A percentile compares a stretch with the other conserved stretches of the same genome.
Evolutionary conservation across 2,888 invertebrate species (phyloP).

Genomic region (Amphipoea lucens): DNA sequence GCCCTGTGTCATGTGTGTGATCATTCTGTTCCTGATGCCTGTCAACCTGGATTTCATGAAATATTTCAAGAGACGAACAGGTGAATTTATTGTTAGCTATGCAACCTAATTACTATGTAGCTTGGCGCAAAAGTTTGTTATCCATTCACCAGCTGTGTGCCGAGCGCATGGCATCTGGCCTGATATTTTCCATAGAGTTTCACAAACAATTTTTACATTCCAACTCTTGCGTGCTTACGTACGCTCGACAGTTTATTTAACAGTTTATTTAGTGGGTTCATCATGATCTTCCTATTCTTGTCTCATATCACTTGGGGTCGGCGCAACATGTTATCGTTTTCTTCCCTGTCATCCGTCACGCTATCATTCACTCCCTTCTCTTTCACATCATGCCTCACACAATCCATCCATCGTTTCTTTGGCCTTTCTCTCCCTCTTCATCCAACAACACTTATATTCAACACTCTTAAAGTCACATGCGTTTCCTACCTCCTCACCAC

Average conservation of each 20-base stretch:
- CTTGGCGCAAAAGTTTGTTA: neutral
- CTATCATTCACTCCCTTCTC: too few relatives aligned
- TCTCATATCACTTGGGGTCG: too few relatives aligned
- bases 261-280: neutral
- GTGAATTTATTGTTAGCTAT: conserved; percentile 60
- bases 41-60: conserved; percentile 72
- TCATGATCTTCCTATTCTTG: neutral
- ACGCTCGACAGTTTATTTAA: neutral
- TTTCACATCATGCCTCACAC: too few relatives aligned
- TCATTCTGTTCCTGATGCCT: conserved; percentile 78
- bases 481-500: too few relatives aligned
- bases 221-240: too few relatives aligned
- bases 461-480: too few relatives aligned
- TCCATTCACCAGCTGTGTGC: neutral
- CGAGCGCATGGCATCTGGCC: too few relatives aligned
- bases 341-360: too few relatives aligned
- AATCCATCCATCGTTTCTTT: too few relatives aligned
- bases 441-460: too few relatives aligned
- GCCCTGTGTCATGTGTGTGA: conserved; percentile 73
- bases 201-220: neutral
- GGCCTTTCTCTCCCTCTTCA: too few relatives aligned
- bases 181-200: neutral
- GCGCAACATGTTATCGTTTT: too few relatives aligned
- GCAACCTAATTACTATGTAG: neutral
- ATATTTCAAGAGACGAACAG: conserved; percentile 72